Evolutionary conservation across 35 echinoderm and acorn worm species (phyloP).

Genomic region (Stichopus chloronotus): DNA sequence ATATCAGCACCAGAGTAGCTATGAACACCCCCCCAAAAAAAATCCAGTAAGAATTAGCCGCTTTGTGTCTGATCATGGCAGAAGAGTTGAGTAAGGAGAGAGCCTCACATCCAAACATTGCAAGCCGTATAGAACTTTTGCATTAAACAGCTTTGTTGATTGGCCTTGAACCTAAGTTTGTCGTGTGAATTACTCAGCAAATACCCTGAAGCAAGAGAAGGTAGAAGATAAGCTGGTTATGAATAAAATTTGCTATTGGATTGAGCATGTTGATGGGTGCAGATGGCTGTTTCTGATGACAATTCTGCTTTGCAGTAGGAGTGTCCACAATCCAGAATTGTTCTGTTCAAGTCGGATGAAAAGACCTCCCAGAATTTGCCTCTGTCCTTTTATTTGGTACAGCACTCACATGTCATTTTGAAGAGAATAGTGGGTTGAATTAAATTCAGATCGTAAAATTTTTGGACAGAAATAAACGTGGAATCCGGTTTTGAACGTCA

Average conservation of each 20-base stretch:
- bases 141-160: slow-evolving; percentile 24
- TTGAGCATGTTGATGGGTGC: neutral
- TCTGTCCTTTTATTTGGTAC: too few species aligned
- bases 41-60: neutral
- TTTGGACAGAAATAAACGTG: too few species aligned
- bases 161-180: slow-evolving; percentile 50
- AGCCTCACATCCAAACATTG: neutral
- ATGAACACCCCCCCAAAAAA: neutral
- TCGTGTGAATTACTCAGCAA: slow-evolving; percentile 21
- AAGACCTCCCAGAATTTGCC: too few species aligned
- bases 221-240: slow-evolving; percentile 44
- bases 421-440: too few species aligned
- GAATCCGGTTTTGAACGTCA: too few species aligned
- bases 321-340: too few species aligned
- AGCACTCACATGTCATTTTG: too few species aligned
- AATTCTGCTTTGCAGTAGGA: neutral
- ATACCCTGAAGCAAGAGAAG: slow-evolving; percentile 36
- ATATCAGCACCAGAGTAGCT: too few species aligned
- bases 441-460: too few species aligned
- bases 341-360: too few species aligned
- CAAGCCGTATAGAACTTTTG: neutral
- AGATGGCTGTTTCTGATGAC: neutral
- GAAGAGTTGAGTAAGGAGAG: neutral
- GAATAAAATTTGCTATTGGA: slow-evolving; percentile 52
- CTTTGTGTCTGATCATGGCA: neutral